These are phyloP conservation scores for Zeuzera pyrina DNA, from an alignment of 2,888 invertebrate genomes.

Conservation along the genomic window DNA sequence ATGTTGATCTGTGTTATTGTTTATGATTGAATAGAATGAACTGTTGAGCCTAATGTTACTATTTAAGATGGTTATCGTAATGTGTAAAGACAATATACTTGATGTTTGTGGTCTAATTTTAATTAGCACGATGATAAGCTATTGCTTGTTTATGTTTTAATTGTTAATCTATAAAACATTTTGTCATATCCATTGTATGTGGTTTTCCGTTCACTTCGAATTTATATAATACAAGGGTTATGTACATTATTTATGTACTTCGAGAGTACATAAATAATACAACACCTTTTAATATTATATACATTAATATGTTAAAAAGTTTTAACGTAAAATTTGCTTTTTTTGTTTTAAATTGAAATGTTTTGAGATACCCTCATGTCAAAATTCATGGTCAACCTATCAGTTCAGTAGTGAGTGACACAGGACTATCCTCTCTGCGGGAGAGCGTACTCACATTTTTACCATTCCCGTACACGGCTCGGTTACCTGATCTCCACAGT, in stretches of 20 bases:
- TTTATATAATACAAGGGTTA: too few species aligned
- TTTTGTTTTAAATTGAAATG: neutral
- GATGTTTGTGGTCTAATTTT: conserved; percentile 11
- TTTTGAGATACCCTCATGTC: neutral
- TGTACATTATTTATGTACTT: too few species aligned
- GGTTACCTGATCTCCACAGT: neutral
- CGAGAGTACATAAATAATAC: too few species aligned
- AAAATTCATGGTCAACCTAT: conserved; percentile 18
- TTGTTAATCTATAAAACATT: neutral
- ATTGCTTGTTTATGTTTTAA: too few species aligned
- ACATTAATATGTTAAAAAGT: neutral
- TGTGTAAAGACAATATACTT: conserved; percentile 18
- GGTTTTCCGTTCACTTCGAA: too few species aligned
- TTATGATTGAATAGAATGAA: conserved; percentile 23
- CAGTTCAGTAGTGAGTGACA: conserved; percentile 57
- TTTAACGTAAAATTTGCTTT: neutral
- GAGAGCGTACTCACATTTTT: conserved; percentile 46
- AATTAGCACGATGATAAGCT: too few species aligned
- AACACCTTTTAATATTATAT: neutral
- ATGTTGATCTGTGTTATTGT: conserved; percentile 34
- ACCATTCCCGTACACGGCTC: conserved; percentile 33
- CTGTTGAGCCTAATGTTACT: conserved; percentile 2
- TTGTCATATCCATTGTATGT: too few species aligned
- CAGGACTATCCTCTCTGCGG: conserved; percentile 40
- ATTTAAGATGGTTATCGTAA: conserved; percentile 27